Evolutionary conservation across 1,140 invertebrate genomes (phyloP).

Genomic region (Heliconius melpomene): DNA sequence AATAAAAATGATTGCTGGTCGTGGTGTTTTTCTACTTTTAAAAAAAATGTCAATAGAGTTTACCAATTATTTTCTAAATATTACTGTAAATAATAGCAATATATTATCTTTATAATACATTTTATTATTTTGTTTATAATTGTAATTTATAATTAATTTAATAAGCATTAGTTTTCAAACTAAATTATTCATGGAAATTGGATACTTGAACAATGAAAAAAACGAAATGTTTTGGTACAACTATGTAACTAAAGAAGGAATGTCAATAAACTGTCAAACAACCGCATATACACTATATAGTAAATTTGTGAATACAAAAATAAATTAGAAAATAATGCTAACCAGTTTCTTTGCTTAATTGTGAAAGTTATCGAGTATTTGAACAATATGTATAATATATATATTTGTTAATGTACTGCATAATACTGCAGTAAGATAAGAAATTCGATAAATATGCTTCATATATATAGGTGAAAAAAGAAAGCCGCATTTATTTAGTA

Average conservation of each 20-base stretch:
- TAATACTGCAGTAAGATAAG: not conserved
- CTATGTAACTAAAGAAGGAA: not conserved
- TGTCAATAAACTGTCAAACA: conserved; percentile 7
- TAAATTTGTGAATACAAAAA: conserved; percentile 1
- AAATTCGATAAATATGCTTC: not conserved
- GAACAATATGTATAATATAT: not conserved
- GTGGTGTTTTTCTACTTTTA: conserved; percentile 39
- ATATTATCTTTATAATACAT: not conserved
- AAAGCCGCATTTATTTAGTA: not conserved
- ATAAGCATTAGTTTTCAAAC: not conserved
- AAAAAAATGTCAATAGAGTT: conserved; percentile 1
- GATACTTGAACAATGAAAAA: not conserved
- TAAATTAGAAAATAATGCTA: conserved; percentile 11
- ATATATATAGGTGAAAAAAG: not conserved
- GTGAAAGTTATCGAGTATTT: not conserved
- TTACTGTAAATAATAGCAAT: not conserved
- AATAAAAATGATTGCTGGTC: conserved; percentile 32
- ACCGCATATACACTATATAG: not conserved
- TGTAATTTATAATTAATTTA: not conserved
- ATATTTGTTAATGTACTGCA: not conserved
- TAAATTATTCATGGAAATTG: not conserved
- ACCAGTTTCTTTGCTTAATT: not conserved
- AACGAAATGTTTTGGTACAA: not conserved
- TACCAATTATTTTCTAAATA: not conserved
- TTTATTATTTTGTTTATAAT: not conserved